Evolutionary conservation across 2,888 invertebrate genomes (phyloP), one percentile per base, ranked within the genome.

Genomic region (Eupithecia centaureata): DNA sequence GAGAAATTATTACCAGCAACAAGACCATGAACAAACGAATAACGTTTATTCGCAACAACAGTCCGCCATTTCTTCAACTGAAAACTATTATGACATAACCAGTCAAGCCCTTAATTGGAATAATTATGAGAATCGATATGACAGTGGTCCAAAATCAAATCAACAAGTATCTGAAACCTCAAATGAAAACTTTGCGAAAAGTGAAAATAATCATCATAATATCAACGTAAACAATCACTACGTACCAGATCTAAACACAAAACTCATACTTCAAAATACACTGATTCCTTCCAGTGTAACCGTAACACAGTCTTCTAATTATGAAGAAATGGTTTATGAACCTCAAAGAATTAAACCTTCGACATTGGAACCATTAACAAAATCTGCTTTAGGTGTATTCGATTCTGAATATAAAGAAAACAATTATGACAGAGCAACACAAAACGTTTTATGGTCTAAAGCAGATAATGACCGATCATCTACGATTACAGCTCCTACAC

Each of bases 271-370:
- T 27, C 84, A 83, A 56, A 75, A 85, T 61, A 79, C 83, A 71
- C 86, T 87, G 71, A 71, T 82, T 66, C 86, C 86, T 61, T 83
- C 81, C 18, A 88, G 82, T 71, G 86, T 86, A 81, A 80, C 79
- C 12, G 81, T 87, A 51, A 87, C 89, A 3, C 85, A 88, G 72
- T 82, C 83, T 5, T 89, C 89, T 66, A 84, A 88, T 75, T 87
- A 87, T 70, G 86, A 87, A 64, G 81, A 83, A 28, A 77, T 73
- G 32, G 80, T 77, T 67, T 76, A 77, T 66, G 74, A 77, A 56
- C 72, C 75, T 22, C 71, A 68, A 74, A 61, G 59, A 63, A 75
- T 71, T 56, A 75, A 73, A 33, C 75, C 77, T 25, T 72, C 75
- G 18, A 75, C 74, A 0, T n/a, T 64, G 38, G 65, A 38, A 67